Evolutionary conservation across 1,140 invertebrate species (phyloP).

Genomic region (Atta colombica): DNA sequence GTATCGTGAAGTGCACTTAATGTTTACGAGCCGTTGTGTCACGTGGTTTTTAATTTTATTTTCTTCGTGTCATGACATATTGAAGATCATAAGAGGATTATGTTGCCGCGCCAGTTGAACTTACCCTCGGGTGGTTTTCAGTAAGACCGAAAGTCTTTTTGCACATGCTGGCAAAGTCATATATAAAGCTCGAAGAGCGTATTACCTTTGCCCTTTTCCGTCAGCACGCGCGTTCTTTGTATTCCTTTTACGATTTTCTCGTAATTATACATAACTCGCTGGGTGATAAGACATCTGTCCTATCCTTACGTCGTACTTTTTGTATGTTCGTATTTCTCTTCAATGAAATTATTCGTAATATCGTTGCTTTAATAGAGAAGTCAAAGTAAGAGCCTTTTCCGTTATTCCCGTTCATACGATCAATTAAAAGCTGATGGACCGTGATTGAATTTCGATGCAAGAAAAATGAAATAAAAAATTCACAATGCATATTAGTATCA

Average conservation of each 20-base stretch:
- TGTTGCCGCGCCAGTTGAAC: not conserved
- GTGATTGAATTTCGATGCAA: constrained; percentile 21
- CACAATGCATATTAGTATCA: not conserved
- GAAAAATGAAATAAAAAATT: constrained; percentile 13
- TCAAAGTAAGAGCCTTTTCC: not conserved
- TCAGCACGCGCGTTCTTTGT: not conserved
- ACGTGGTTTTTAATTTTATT: constrained; percentile 28
- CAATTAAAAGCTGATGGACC: constrained; percentile 28
- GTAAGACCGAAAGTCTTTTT: constrained; percentile 19
- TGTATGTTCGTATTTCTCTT: not conserved
- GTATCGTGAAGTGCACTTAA: constrained; percentile 4
- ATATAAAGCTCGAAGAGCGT: not conserved
- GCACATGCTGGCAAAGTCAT: not conserved
- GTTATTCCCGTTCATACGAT: constrained; percentile 2
- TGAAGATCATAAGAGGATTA: not conserved
- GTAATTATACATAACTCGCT: constrained; percentile 5
- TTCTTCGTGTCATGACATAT: not conserved
- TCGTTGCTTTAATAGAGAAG: constrained; percentile 5
- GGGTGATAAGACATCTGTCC: not conserved
- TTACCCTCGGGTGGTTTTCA: constrained; percentile 18
- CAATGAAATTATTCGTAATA: constrained; percentile 27
- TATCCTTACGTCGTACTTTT: not conserved
- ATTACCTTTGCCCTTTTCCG: constrained; percentile 44
- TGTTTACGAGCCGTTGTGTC: constrained; percentile 22
- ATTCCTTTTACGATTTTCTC: constrained; percentile 11